Evolutionary conservation across 2,797 vertebrate species (phyloP).

Genomic region (Sebastes nivosus): DNA sequence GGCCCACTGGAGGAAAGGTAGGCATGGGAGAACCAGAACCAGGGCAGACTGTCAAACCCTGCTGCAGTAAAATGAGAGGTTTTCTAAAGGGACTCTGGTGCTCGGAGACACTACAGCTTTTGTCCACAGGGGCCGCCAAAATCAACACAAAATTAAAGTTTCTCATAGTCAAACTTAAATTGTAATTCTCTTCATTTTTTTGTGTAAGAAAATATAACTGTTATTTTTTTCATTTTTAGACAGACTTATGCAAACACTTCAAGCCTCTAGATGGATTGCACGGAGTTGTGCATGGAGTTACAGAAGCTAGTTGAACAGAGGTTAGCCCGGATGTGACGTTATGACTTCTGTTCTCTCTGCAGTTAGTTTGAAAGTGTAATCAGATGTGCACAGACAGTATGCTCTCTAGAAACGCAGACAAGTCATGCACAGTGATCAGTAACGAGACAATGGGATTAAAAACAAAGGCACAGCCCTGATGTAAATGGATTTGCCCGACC

Average conservation of each 20-base stretch:
- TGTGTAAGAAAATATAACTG: too few relatives aligned
- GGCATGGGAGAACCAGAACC: too few relatives aligned
- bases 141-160: too few relatives aligned
- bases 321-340: fast-evolving
- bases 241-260: not conserved
- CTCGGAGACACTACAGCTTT: too few relatives aligned
- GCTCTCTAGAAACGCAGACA: not conserved
- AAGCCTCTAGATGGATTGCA: not conserved
- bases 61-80: too few relatives aligned
- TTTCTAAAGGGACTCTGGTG: too few relatives aligned
- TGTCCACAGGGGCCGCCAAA: too few relatives aligned
- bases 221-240: not conserved
- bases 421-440: not conserved
- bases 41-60: too few relatives aligned
- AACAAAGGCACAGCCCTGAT: not conserved
- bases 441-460: slow-evolving; percentile 3
- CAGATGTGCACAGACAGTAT: not conserved
- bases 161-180: not conserved
- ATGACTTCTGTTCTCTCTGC: not conserved
- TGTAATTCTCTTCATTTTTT: not conserved
- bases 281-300: not conserved
- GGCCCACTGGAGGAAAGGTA: too few relatives aligned
- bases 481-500: not conserved
- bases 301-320: not conserved
- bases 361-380: not conserved